These are phyloP conservation scores for Bellardia bayeri DNA, from an alignment of 2,888 invertebrate species.

Conservation along the genomic window DNA sequence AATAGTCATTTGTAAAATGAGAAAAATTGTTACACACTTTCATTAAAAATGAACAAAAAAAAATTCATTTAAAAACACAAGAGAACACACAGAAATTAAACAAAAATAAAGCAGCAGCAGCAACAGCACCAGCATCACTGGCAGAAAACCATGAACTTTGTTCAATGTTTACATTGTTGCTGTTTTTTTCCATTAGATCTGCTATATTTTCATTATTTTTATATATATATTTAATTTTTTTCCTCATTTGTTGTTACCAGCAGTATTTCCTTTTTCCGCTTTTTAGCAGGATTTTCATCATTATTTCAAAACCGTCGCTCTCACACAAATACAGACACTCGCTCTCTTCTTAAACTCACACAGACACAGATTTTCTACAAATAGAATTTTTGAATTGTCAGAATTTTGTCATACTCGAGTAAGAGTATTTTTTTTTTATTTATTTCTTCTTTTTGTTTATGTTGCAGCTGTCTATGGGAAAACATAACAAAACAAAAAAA, in stretches of 20 bases:
- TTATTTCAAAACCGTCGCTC: constrained; percentile 41
- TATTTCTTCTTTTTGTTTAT: background rate
- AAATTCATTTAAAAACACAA: constrained; percentile 20
- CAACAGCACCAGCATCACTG: constrained; percentile 14
- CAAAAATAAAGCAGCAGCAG: background rate
- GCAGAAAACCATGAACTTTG: constrained; percentile 59
- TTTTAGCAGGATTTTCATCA: constrained; percentile 58
- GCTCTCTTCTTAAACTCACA: background rate
- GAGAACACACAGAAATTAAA: background rate
- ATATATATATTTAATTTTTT: background rate
- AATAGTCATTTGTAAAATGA: constrained; percentile 9
- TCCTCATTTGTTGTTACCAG: constrained; percentile 12
- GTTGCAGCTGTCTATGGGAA: constrained; percentile 16
- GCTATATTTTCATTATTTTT: constrained; percentile 8
- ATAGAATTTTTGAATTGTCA: constrained; percentile 54
- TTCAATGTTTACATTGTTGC: constrained; percentile 45
- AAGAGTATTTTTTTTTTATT: background rate
- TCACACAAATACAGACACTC: background rate
- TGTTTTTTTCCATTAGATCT: constrained; percentile 25
- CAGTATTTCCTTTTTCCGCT: constrained; percentile 67
- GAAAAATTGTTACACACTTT: constrained; percentile 25
- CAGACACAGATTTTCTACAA: constrained; percentile 10
- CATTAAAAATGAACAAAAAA: constrained; percentile 42
- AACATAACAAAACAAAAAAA: background rate
- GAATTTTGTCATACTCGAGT: constrained; percentile 1